Evolutionary conservation across 2,113 vertebrate genomes (phyloP).

Genomic region (Chionis minor): DNA sequence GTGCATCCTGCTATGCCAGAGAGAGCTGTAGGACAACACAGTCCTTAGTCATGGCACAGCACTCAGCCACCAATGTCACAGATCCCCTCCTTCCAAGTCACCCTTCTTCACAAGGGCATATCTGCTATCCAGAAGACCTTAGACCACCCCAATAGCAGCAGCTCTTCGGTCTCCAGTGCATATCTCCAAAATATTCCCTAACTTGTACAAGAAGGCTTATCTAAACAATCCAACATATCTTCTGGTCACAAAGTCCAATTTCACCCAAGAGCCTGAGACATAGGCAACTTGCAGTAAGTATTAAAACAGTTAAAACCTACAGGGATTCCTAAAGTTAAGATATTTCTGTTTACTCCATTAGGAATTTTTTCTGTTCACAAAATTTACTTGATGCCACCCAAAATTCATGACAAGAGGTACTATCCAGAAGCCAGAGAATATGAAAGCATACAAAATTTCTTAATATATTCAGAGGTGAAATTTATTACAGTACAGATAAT

Average conservation of each 20-base stretch:
- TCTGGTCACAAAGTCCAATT: neutral
- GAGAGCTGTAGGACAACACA: neutral
- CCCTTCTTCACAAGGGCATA: neutral
- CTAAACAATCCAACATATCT: neutral
- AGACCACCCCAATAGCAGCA: neutral
- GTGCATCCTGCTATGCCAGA: accelerated
- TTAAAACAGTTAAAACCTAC: neutral
- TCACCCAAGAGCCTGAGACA: neutral
- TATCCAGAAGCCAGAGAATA: neutral
- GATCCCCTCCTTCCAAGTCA: neutral
- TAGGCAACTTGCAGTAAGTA: neutral
- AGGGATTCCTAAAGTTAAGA: neutral
- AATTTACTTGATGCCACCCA: neutral
- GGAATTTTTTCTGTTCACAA: neutral
- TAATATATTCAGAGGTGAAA: neutral
- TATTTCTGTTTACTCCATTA: neutral
- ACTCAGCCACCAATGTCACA: neutral
- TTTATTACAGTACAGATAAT: neutral
- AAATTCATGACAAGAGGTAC: neutral
- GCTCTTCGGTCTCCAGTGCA: neutral
- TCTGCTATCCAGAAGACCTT: neutral
- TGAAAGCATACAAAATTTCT: neutral
- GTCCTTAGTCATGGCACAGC: neutral
- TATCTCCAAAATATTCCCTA: neutral
- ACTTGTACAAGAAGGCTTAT: neutral